Percentiles rank a stretch among this genome's conserved stretches.
Conservation (phyloP, 2,797 vertebrate genomes). For the Myotis daubentonii region DNA sequence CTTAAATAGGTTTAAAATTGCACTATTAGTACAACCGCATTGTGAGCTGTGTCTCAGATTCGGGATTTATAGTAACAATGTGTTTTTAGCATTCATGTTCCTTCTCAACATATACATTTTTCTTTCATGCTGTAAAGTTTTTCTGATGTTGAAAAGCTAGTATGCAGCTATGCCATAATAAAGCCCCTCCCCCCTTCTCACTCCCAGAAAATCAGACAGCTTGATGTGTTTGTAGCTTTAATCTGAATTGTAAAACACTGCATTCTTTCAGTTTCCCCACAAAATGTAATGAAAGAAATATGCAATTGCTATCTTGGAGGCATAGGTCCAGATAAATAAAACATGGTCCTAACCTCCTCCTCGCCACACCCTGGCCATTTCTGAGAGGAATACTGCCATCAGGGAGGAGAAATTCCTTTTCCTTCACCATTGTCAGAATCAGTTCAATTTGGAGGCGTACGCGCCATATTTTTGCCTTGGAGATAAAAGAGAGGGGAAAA, state of each 20-base stretch:
- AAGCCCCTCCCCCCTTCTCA: neutral
- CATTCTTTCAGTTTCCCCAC: conserved; percentile 3
- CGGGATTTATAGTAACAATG: conserved; percentile 4
- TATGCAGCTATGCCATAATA: neutral
- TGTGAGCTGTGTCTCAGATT: conserved; percentile 30
- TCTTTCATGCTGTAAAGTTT: neutral
- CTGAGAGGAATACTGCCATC: neutral
- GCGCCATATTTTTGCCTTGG: neutral
- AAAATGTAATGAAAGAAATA: conserved; percentile 50
- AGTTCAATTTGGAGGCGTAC: neutral
- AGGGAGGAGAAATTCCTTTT: neutral
- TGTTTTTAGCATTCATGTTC: neutral
- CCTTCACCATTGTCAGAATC: neutral
- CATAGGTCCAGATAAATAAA: conserved; percentile 29
- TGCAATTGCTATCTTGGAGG: neutral
- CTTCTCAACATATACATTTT: neutral
- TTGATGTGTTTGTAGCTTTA: neutral
- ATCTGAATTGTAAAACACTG: conserved; percentile 41
- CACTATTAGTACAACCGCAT: neutral
- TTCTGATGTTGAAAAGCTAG: conserved; percentile 28
- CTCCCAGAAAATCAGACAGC: conserved; percentile 13
- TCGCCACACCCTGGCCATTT: neutral
- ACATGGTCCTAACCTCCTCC: neutral
- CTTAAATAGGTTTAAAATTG: conserved; percentile 61
- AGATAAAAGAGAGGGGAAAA: neutral